These are phyloP conservation scores for Diabrotica virgifera DNA, from an alignment of 1,140 invertebrate genomes.

Conservation along the genomic window DNA sequence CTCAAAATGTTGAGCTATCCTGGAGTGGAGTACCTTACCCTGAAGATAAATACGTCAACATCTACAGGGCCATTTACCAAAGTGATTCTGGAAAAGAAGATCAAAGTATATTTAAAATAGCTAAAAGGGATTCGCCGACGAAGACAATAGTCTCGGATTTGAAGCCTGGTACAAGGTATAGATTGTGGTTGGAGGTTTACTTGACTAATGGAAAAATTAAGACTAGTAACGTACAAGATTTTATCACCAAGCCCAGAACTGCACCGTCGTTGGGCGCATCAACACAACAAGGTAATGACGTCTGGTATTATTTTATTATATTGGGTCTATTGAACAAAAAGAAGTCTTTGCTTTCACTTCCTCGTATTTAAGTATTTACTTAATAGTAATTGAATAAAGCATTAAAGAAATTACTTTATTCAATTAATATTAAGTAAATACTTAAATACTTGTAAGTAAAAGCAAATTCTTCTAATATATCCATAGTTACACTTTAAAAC, in stretches of 20 bases:
- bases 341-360: no score
- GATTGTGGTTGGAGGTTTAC: constrained; percentile 83
- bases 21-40: constrained; percentile 84
- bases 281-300: constrained; percentile 51
- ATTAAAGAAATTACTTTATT: no score
- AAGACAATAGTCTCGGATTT: constrained; percentile 67
- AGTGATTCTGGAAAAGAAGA: constrained; percentile 72
- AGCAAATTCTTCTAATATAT: not conserved
- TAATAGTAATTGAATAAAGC: no score
- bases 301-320: not conserved
- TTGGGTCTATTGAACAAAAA: no score
- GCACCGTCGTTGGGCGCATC: constrained; percentile 56
- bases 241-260: constrained; percentile 74
- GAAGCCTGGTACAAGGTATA: constrained; percentile 77
- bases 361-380: no score
- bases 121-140: constrained; percentile 72
- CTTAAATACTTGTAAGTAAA: no score
- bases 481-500: no score
- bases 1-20: constrained; percentile 70
- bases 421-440: no score
- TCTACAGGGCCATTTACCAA: constrained; percentile 82
- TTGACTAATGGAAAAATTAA: constrained; percentile 85
- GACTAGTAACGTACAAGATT: constrained; percentile 83
- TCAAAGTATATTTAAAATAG: constrained; percentile 78
- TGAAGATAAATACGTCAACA: constrained; percentile 86